Percentiles rank a stretch among this genome's conserved stretches.
phyloP scores from a whole-genome alignment of 2,888 invertebrate genomes.

The Ryuthela nishihirai region DNA sequence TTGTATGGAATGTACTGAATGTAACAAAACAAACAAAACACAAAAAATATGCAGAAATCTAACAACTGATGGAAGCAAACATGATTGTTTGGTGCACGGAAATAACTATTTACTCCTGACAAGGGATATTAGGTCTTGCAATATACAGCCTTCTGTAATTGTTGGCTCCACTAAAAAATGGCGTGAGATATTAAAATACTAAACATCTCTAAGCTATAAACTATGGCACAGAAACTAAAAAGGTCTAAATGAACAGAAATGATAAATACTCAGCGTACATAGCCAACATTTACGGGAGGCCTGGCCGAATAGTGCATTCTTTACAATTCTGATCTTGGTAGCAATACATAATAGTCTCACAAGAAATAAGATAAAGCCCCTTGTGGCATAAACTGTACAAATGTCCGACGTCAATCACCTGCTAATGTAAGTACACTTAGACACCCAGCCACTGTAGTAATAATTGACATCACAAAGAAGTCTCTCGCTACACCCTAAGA shows the following conservation, averaged over 20 bases:
- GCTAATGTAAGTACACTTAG: slow-evolving; percentile 37
- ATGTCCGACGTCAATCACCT: slow-evolving; percentile 26
- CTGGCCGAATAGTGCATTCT: slow-evolving; percentile 3
- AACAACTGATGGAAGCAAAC: slow-evolving; percentile 30
- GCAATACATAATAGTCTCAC: slow-evolving; percentile 30
- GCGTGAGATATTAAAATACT: neutral
- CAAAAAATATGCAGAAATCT: slow-evolving; percentile 28
- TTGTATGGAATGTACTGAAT: slow-evolving; percentile 33
- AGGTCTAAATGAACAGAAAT: slow-evolving; percentile 5
- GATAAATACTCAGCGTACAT: slow-evolving; percentile 7
- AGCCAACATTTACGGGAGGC: slow-evolving; percentile 33
- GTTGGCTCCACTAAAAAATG: slow-evolving; percentile 10
- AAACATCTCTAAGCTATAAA: slow-evolving; percentile 13
- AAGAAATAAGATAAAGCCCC: slow-evolving; percentile 28
- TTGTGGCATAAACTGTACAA: slow-evolving; percentile 36
- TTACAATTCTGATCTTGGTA: slow-evolving; percentile 28
- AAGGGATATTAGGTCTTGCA: no score
- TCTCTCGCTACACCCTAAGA: slow-evolving; percentile 37
- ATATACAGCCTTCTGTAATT: slow-evolving; percentile 34
- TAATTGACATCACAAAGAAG: slow-evolving; percentile 37
- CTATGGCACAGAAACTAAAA: slow-evolving; percentile 33
- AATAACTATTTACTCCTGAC: no score
- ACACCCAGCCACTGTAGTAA: slow-evolving; percentile 33
- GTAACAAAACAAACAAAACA: slow-evolving; percentile 31
- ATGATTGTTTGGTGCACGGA: no score